Percentiles rank a stretch among this genome's conserved stretches.
Evolutionary conservation across 30 jellyfish, hydroid and myxozoan species (phyloP).

Genomic region (Rhopilema esculentum): DNA sequence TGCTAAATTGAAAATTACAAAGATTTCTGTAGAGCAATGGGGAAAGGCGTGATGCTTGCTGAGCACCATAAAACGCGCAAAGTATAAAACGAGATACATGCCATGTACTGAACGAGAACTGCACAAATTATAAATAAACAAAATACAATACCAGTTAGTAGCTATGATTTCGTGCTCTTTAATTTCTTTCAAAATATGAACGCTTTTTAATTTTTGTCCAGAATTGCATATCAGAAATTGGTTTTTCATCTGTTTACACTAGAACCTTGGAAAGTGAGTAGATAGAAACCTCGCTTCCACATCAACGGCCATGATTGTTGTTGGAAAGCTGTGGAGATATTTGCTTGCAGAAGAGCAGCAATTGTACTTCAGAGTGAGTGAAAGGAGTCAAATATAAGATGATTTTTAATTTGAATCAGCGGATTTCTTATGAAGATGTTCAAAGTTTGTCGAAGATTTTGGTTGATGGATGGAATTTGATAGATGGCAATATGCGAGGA

Average conservation of each 20-base stretch:
- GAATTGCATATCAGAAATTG: conserved; percentile 60
- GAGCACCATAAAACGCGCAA: not conserved
- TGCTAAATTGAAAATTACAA: not conserved
- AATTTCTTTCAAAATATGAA: conserved; percentile 30
- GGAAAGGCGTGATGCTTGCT: not conserved
- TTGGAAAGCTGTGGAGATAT: no score
- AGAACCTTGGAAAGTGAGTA: no score
- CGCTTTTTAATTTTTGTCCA: conserved; percentile 37
- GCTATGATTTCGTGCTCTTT: not conserved
- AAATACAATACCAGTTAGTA: not conserved
- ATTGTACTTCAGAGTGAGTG: no score
- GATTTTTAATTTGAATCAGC: no score
- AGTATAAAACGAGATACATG: not conserved
- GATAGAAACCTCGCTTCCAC: conserved; percentile 29
- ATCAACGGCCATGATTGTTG: no score
- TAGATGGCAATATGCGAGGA: no score
- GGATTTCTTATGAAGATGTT: no score
- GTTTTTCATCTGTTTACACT: conserved; percentile 50
- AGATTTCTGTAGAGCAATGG: not conserved
- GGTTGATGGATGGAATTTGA: no score
- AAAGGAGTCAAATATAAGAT: no score
- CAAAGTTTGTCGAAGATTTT: no score
- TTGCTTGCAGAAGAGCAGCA: no score
- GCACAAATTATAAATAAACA: not conserved
- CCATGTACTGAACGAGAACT: not conserved